Evolutionary conservation across 2,888 invertebrate genomes (phyloP).

Genomic region (Germaria angustata): DNA sequence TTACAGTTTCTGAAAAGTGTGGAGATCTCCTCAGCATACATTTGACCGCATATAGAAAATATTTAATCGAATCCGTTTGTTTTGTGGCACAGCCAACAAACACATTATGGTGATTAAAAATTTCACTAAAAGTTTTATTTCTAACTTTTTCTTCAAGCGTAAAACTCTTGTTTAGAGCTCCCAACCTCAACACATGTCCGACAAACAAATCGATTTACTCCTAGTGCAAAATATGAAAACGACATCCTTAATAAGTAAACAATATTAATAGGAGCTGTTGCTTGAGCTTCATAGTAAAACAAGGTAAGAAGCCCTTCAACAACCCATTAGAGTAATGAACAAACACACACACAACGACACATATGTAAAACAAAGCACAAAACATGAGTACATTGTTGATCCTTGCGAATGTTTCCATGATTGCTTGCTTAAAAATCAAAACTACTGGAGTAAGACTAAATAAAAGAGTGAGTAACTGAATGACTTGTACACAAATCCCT

Average conservation of each 20-base stretch:
- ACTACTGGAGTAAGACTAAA: background rate
- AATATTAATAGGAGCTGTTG: background rate
- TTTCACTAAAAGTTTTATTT: too few species aligned
- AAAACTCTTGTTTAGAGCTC: background rate
- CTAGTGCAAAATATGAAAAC: slow-evolving; percentile 25
- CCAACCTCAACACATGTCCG: background rate
- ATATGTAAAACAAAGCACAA: slow-evolving; percentile 25
- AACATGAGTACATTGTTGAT: slow-evolving; percentile 17
- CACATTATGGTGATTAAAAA: too few species aligned
- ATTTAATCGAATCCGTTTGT: too few species aligned
- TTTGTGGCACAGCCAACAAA: too few species aligned
- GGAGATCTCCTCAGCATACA: too few species aligned
- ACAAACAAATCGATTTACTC: slow-evolving; percentile 31
- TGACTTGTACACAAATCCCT: slow-evolving; percentile 48
- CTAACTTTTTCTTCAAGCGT: background rate
- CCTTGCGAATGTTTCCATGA: background rate
- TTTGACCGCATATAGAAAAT: too few species aligned
- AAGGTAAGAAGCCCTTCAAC: slow-evolving; percentile 16
- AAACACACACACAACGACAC: too few species aligned
- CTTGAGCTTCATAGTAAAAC: background rate
- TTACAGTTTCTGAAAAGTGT: too few species aligned
- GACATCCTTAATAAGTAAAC: slow-evolving; percentile 14
- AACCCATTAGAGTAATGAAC: background rate
- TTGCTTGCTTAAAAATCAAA: slow-evolving; percentile 9
- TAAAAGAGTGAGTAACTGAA: slow-evolving; percentile 11